Conservation (phyloP, 2,888 invertebrate genomes). For the Melanophora roralis region DNA sequence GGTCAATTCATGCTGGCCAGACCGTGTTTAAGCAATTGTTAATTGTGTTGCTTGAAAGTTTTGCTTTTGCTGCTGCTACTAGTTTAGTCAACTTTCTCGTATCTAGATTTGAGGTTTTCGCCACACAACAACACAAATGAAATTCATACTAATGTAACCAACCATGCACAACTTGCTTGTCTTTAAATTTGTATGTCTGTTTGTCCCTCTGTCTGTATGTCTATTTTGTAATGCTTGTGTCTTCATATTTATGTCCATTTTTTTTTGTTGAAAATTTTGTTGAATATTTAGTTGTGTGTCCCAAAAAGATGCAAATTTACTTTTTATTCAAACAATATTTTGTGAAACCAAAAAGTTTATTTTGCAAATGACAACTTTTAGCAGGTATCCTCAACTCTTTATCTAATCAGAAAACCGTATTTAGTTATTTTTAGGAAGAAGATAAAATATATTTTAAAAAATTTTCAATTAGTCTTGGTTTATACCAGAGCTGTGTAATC, state of each 20-base stretch:
- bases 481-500: no score
- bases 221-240: background rate
- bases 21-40: constrained; percentile 49
- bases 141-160: constrained; percentile 34
- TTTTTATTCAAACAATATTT: constrained; percentile 9
- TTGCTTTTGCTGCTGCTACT: constrained; percentile 38
- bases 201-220: background rate
- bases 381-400: no score
- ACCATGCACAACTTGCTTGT: constrained; percentile 15
- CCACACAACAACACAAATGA: constrained; percentile 40
- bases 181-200: constrained; percentile 9
- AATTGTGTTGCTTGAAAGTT: constrained; percentile 45
- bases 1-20: constrained; percentile 40
- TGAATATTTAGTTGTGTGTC: background rate
- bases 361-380: constrained; percentile 20
- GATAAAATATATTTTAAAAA: no score
- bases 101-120: constrained; percentile 56
- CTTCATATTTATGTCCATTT: background rate
- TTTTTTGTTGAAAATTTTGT: constrained; percentile 19
- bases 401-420: no score
- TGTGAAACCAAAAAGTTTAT: constrained; percentile 17
- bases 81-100: constrained; percentile 60
- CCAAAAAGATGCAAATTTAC: background rate
- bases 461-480: no score
- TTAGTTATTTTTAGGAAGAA: no score